A percentile compares a stretch with the other conserved stretches of the same genome.
Conservation (phyloP, 2,888 invertebrate species). For the Polydrusus pterygomalis region DNA sequence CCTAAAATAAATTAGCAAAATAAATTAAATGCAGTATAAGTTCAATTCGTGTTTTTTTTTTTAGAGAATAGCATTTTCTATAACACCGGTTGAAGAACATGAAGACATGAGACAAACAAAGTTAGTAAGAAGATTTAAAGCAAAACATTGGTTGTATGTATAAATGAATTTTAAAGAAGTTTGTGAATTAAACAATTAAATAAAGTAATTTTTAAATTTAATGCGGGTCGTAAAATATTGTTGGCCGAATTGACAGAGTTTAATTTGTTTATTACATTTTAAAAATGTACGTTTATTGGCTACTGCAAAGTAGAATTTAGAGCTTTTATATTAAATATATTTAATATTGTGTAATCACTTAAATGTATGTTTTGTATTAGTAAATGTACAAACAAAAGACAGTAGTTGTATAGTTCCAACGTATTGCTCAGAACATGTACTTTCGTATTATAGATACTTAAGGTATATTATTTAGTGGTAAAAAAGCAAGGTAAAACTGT, state of each 20-base stretch:
- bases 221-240: constrained; percentile 19
- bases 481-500: not conserved
- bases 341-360: not conserved
- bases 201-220: not conserved
- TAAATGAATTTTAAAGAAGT: constrained; percentile 68
- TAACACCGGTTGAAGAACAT: constrained; percentile 80
- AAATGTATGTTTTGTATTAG: not conserved
- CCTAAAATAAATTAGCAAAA: no score
- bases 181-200: not conserved
- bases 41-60: constrained; percentile 54
- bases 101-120: constrained; percentile 78
- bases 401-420: constrained; percentile 5
- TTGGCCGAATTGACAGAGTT: constrained; percentile 2
- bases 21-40: no score
- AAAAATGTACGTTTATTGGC: not conserved
- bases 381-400: constrained; percentile 15
- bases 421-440: constrained; percentile 21
- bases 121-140: constrained; percentile 77
- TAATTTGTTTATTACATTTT: constrained; percentile 1
- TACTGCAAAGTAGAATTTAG: not conserved
- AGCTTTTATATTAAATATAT: constrained; percentile 10
- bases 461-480: not conserved
- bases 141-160: constrained; percentile 81
- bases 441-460: constrained; percentile 2
- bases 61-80: constrained; percentile 79